Evolutionary conservation across 2,888 invertebrate genomes (phyloP).

Genomic region (Scotopteryx bipunctaria): DNA sequence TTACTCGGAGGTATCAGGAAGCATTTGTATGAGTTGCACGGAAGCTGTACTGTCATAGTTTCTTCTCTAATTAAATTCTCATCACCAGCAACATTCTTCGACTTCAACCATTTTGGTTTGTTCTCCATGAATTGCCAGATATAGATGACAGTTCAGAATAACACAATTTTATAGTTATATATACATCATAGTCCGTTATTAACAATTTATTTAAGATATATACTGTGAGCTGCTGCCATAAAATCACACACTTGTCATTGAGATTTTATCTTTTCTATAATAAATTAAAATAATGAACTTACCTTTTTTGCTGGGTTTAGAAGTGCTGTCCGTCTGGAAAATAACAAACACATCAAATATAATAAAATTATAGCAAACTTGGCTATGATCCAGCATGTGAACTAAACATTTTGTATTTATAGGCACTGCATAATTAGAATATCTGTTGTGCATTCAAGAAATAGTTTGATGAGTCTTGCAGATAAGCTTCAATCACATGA

Average conservation of each 20-base stretch:
- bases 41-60: constrained; percentile 34
- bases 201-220: not conserved
- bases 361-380: constrained; percentile 35
- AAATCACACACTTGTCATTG: not conserved
- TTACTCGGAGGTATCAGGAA: constrained; percentile 27
- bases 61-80: constrained; percentile 20
- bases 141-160: constrained; percentile 9
- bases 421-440: constrained; percentile 29
- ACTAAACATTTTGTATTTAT: constrained; percentile 41
- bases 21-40: constrained; percentile 9
- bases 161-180: constrained; percentile 7
- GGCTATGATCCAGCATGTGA: constrained; percentile 48
- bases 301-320: constrained; percentile 80
- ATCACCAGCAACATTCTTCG: constrained; percentile 27
- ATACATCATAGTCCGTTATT: not conserved
- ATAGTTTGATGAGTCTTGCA: constrained; percentile 12
- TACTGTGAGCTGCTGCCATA: not conserved
- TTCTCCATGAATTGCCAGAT: constrained; percentile 16
- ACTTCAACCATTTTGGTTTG: constrained; percentile 20
- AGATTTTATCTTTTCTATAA: constrained; percentile 1
- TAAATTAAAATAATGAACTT: constrained; percentile 53
- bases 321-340: constrained; percentile 83
- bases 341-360: constrained; percentile 39
- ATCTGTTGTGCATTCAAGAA: constrained; percentile 20
- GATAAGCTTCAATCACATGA: constrained; percentile 1